Conservation (phyloP, 92 coral and sea anemone genomes). For the Epizoanthus ramosus region DNA sequence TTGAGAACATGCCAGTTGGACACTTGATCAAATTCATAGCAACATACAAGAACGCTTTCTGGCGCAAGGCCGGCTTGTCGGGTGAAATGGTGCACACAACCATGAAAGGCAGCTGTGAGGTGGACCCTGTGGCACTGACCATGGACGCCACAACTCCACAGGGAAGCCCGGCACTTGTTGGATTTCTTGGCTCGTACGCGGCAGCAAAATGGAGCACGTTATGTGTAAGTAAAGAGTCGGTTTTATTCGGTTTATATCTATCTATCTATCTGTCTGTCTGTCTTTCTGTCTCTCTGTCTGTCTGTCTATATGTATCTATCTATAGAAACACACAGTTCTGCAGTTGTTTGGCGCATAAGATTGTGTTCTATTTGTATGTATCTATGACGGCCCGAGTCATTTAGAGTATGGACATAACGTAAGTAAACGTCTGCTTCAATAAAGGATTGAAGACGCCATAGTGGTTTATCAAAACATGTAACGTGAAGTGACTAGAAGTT, state of each 20-base stretch:
- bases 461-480: too few species aligned
- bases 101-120: constrained; percentile 54
- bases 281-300: too few species aligned
- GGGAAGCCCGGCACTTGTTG: constrained; percentile 87
- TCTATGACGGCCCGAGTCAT: too few species aligned
- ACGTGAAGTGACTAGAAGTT: too few species aligned
- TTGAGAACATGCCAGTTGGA: constrained; percentile 75
- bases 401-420: background rate
- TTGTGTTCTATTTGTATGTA: too few species aligned
- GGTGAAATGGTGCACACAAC: constrained; percentile 79
- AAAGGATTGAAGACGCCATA: too few species aligned
- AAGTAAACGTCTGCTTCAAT: background rate
- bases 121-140: constrained; percentile 71
- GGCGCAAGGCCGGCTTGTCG: constrained; percentile 93
- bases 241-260: too few species aligned
- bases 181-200: constrained; percentile 86
- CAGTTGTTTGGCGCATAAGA: too few species aligned
- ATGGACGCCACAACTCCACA: constrained; percentile 80
- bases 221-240: constrained; percentile 60
- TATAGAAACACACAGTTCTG: too few species aligned
- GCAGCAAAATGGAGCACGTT: constrained; percentile 81
- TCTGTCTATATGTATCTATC: too few species aligned
- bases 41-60: constrained; percentile 83
- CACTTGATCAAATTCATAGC: constrained; percentile 89
- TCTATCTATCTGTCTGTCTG: too few species aligned